Base-by-base conservation (phyloP, 2,797 vertebrate genomes). In the Pangasius mekongensis region DNA sequence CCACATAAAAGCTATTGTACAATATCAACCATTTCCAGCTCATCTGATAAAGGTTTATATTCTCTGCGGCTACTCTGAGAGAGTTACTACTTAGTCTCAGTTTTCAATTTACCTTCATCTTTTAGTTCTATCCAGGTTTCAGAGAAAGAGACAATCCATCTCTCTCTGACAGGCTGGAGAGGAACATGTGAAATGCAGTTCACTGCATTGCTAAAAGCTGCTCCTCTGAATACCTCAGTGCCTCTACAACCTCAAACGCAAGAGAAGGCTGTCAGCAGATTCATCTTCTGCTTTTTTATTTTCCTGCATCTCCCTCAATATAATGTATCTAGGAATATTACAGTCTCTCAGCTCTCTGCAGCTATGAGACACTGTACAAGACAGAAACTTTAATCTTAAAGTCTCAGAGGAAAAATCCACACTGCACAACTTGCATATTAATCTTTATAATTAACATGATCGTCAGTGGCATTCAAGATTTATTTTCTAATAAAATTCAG, bases 161-260 rank as follows among this genome's bases (percentile, higher is more conserved):
- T 87, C 49, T 69, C 52, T 71, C 62, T 87, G 85, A 87, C 88
- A 87, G 64, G 47, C 69, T 60, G 74, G 85, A 80, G 89, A 78
- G 82, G 66, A 58, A 73, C 82, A 73, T 27, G 58, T 62, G 39
- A 84, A 85, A 66, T 58, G 8, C 80, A 62, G 36, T 62, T 43
- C 24, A 47, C 60, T 64, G 60, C 81, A 18, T 52, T 76, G 33
- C 64, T 89, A 78, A 77, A 81, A 43, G 56, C 60, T 56, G 78
- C 47, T 89, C 43, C 74, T 87, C 22, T 54, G 30, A 67, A 16
- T 30, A 77, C 77, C n/a, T 60, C 54, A 58, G 30, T 39, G 58
- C 47, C 64, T 89, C 66, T 56, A 71, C 39, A 39, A 62, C 89
- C 67, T 56, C 83, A 87, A 85, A 89, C 52, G 36, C n/a, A 78